A percentile compares a stretch with the other conserved stretches of the same genome.
Evolutionary conservation across 1,140 invertebrate species (phyloP).

Genomic region (Coptotermes formosanus): DNA sequence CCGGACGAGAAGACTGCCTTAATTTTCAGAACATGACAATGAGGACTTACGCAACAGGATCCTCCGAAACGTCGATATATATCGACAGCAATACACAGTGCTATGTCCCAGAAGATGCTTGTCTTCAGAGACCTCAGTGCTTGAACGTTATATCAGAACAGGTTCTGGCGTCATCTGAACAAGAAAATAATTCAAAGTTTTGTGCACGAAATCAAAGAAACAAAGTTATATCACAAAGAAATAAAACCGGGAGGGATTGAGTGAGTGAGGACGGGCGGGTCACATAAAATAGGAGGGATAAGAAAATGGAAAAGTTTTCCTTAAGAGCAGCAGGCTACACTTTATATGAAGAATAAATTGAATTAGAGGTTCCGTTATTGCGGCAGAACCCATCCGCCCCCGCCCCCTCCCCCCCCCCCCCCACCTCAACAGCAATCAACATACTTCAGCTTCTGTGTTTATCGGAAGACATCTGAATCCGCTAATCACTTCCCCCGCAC

Average conservation of each 20-base stretch:
- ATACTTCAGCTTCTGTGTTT: not conserved
- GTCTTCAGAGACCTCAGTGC: not conserved
- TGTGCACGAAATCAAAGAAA: not conserved
- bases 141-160: not conserved
- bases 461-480: constrained; percentile 7
- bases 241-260: not conserved
- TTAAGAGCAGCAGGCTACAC: not conserved
- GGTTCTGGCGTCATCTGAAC: not conserved
- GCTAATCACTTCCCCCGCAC: not conserved
- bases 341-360: constrained; percentile 6
- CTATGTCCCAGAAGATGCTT: too few species aligned
- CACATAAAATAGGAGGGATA: not conserved
- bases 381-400: not conserved
- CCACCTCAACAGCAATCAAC: not conserved
- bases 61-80: too few species aligned
- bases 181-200: not conserved
- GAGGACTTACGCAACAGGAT: too few species aligned
- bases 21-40: too few species aligned
- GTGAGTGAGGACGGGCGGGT: not conserved
- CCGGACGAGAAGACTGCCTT: too few species aligned
- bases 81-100: too few species aligned
- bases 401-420: too few species aligned
- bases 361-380: constrained; percentile 10
- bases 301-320: not conserved
- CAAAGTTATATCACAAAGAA: not conserved